phyloP scores from a whole-genome alignment of 2,113 vertebrate species.

The Pseudorasbora parva region DNA sequence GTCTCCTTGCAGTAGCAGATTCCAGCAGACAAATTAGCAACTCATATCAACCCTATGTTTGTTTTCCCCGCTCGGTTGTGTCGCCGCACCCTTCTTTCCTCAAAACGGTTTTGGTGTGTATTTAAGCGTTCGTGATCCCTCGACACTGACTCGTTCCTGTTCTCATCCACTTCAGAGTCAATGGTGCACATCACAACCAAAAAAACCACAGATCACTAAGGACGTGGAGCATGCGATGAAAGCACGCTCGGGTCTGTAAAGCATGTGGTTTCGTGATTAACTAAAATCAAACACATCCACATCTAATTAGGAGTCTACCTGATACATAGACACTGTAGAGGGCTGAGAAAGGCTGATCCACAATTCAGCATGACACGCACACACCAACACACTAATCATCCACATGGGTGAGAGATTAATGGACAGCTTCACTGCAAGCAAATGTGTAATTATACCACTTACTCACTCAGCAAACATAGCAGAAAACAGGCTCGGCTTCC shows the following conservation, averaged over 20 bases:
- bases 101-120: background rate
- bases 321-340: background rate
- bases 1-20: constrained; percentile 69
- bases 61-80: constrained; percentile 64
- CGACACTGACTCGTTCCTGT: constrained; percentile 21
- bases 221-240: constrained; percentile 64
- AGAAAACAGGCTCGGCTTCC: constrained; percentile 70
- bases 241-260: constrained; percentile 66
- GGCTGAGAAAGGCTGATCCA: background rate
- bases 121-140: background rate
- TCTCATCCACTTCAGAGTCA: constrained; percentile 66
- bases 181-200: constrained; percentile 51
- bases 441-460: constrained; percentile 78
- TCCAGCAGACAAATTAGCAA: constrained; percentile 59
- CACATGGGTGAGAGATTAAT: constrained; percentile 68
- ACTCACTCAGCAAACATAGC: constrained; percentile 67
- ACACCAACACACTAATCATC: constrained; percentile 52
- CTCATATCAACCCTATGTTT: constrained; percentile 65
- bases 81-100: constrained; percentile 17
- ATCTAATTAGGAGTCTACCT: constrained; percentile 29
- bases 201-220: constrained; percentile 30
- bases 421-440: constrained; percentile 67
- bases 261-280: constrained; percentile 65
- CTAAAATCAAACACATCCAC: constrained; percentile 61
- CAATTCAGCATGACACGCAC: constrained; percentile 16